A percentile compares a stretch with the other conserved stretches of the same genome.
phyloP scores from a whole-genome alignment of 2,113 vertebrate species.

The Eulemur macaco region DNA sequence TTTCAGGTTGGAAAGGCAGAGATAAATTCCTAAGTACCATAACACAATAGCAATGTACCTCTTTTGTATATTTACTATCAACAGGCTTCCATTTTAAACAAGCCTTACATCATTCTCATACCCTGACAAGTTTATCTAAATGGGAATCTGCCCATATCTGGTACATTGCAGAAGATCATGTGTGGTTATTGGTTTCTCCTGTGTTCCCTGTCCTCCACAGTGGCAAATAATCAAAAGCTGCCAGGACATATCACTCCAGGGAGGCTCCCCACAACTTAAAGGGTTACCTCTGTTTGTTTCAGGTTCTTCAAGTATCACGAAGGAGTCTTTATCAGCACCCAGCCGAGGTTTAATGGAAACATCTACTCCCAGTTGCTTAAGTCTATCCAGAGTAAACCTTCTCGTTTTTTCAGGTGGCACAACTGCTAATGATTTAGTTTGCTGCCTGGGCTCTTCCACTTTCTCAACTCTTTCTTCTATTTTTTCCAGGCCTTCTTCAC shows the following conservation, averaged over 20 bases:
- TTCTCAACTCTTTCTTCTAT: neutral
- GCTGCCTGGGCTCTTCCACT: neutral
- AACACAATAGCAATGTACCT: neutral
- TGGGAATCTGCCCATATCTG: neutral
- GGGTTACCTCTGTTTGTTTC: slow-evolving; percentile 89
- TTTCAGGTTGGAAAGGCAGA: neutral
- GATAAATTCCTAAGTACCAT: slow-evolving; percentile 11
- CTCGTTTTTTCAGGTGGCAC: slow-evolving; percentile 81
- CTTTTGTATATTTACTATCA: slow-evolving; percentile 23
- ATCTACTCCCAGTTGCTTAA: slow-evolving; percentile 92
- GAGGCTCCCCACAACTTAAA: slow-evolving; percentile 11
- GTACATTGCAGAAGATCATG: neutral
- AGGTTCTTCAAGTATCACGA: slow-evolving; percentile 91
- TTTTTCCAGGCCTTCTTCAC: neutral
- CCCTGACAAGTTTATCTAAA: neutral
- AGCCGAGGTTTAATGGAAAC: slow-evolving; percentile 91
- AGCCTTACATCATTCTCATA: neutral
- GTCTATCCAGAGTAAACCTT: slow-evolving; percentile 88
- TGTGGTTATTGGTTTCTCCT: neutral
- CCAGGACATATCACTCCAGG: neutral
- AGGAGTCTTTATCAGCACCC: slow-evolving; percentile 88
- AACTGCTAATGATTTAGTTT: neutral
- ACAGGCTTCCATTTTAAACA: slow-evolving; percentile 9
- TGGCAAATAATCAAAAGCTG: neutral
- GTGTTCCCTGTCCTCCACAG: neutral